Base-by-base conservation (phyloP, 2,113 vertebrate species). In the Melanotaenia duboulayi region DNA sequence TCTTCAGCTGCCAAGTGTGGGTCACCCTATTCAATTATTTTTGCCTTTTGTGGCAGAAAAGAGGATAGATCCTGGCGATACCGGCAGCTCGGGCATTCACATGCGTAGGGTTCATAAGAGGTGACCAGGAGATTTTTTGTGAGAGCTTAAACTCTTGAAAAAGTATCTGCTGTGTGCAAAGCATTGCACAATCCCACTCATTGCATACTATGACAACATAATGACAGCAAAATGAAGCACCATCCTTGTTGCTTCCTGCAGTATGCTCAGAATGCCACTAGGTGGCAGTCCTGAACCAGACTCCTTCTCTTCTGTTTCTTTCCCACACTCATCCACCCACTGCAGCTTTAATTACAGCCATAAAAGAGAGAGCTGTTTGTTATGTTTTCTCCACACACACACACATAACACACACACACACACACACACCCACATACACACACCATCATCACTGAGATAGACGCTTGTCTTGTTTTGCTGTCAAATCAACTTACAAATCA, bases 241-340 rank as follows among this genome's bases (percentile, higher is more conserved):
- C 24, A 37, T 74, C 44, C 19, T 20, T 8, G 10, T 23, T 40
- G 35, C 16, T 6, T 20, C 52, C 23, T 87, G 91, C 83, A 78
- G 32, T 85, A 17, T 20, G 13, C 4, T 1, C 0, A 7, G 6
- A 20, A 32, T 7, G 7, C 49, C 93, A 90, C 90, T 85, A 92
- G 93, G 86, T 90, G 93, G 74, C 85, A 87, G 71, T 83, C 75
- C 59, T 76, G 83, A 90, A 78, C 80, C 83, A 71, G 75, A 13
- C 20, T 69, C 84, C 48, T 13, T 9, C 4, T 10, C 37, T 35
- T 16, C 44, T 49, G 52, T 52, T 32, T 16, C n/a, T 71, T 78
- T 56, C 24, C 67, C 63, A 80, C 66, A 69, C 65, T 78, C 74
- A 54, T 73, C 80, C 80, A 70, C 78, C 71, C 73, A 86, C 80